Evolutionary conservation across 2,888 invertebrate genomes (phyloP).

Genomic region (Synanthedon andrenaeformis): DNA sequence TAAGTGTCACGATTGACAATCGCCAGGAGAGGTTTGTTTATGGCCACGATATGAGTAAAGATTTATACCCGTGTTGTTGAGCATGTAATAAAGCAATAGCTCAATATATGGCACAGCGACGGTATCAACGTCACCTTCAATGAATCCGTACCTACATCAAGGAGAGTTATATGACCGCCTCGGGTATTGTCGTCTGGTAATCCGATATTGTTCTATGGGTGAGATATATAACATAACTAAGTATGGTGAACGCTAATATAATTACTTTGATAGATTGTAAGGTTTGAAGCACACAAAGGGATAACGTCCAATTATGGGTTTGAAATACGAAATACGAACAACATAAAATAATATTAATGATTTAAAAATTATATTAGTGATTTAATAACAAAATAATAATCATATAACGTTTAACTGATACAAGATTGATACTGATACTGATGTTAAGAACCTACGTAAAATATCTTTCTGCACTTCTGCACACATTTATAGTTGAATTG

Average conservation of each 20-base stretch:
- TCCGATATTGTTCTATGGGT: neutral
- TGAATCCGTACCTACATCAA: constrained; percentile 34
- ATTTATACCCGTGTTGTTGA: constrained; percentile 35
- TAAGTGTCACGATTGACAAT: constrained; percentile 37
- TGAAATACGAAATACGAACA: no score
- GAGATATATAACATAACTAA: neutral
- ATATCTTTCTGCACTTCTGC: no score
- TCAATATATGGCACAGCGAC: constrained; percentile 43
- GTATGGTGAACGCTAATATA: neutral
- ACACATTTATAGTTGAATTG: no score
- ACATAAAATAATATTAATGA: no score
- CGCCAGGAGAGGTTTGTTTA: constrained; percentile 38
- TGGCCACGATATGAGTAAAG: constrained; percentile 18
- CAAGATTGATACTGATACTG: no score
- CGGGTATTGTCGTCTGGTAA: neutral
- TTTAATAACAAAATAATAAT: no score
- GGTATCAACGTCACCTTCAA: constrained; percentile 28
- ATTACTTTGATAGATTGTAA: neutral
- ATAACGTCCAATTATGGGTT: no score
- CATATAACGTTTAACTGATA: no score
- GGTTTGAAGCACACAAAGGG: no score
- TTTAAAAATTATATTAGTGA: no score
- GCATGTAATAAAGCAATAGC: constrained; percentile 50
- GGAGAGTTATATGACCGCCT: constrained; percentile 26
- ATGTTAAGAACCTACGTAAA: no score